Percentiles rank a stretch among this genome's conserved stretches.
Conservation (phyloP, 2,888 invertebrate species). For the Cotesia congregata region DNA sequence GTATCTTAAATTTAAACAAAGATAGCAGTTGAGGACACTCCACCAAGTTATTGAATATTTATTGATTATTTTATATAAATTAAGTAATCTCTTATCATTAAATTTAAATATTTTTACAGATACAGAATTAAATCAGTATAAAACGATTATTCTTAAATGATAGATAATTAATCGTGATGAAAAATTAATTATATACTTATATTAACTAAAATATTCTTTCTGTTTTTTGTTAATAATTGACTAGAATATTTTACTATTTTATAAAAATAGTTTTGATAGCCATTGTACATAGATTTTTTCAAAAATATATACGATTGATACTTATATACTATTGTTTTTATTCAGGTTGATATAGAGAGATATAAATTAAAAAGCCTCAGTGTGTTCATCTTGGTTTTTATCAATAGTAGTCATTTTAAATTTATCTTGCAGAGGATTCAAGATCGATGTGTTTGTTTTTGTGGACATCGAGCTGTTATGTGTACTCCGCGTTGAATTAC, state of each 20-base stretch:
- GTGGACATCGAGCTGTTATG: conserved; percentile 59
- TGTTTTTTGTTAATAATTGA: conserved; percentile 13
- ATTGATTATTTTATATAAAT: too few relatives aligned
- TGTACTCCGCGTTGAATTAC: conserved; percentile 67
- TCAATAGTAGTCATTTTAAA: conserved; percentile 52
- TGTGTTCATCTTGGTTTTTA: conserved; percentile 31
- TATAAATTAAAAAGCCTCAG: neutral
- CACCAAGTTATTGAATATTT: too few relatives aligned
- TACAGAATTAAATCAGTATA: neutral
- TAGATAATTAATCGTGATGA: neutral
- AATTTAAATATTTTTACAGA: neutral
- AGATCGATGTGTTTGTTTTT: conserved; percentile 54
- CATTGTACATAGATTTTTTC: neutral
- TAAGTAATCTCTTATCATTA: too few relatives aligned
- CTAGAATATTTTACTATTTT: conserved; percentile 28
- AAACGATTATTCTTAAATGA: neutral
- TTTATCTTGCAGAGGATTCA: conserved; percentile 55
- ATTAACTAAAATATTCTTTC: neutral
- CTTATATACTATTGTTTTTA: conserved; percentile 57
- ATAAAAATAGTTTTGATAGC: neutral
- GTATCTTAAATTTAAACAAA: too few relatives aligned
- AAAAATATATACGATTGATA: neutral
- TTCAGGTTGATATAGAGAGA: neutral
- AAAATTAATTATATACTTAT: neutral
- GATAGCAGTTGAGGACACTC: too few relatives aligned